Evolutionary conservation across 2,888 invertebrate genomes (phyloP).

Genomic region (Platycheirus rosarum): DNA sequence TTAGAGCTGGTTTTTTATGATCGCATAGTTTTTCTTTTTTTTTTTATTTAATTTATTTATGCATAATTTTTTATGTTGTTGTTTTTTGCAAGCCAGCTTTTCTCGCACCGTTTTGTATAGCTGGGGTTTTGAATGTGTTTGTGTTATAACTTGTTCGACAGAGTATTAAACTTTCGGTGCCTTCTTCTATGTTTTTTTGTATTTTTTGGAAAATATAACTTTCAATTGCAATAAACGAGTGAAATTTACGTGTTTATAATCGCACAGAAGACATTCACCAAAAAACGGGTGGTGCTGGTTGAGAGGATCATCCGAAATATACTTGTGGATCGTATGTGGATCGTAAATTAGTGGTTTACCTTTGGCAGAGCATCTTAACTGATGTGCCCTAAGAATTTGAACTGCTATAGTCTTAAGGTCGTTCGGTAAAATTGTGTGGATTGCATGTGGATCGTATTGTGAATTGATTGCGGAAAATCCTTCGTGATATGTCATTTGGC

Average conservation of each 20-base stretch:
- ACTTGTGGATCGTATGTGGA: slow-evolving; percentile 43
- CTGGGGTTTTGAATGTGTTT: slow-evolving; percentile 13
- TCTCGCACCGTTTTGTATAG: slow-evolving; percentile 34
- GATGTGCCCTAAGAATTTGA: neutral
- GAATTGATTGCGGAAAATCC: slow-evolving; percentile 41
- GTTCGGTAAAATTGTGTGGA: slow-evolving; percentile 46
- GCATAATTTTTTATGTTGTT: slow-evolving; percentile 38
- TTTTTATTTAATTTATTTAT: slow-evolving; percentile 46
- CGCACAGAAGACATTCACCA: slow-evolving; percentile 9
- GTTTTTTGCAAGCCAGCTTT: slow-evolving; percentile 62
- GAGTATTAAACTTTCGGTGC: slow-evolving; percentile 69
- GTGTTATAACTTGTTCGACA: slow-evolving; percentile 59
- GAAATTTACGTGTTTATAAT: slow-evolving; percentile 55
- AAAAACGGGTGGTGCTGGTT: slow-evolving; percentile 13
- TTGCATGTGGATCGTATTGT: slow-evolving; percentile 51
- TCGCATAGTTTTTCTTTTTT: slow-evolving; percentile 15
- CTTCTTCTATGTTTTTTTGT: slow-evolving; percentile 47
- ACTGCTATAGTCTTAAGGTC: slow-evolving; percentile 29
- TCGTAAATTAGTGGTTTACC: slow-evolving; percentile 31
- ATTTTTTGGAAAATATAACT: slow-evolving; percentile 41
- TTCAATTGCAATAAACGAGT: slow-evolving; percentile 68
- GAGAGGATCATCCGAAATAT: slow-evolving; percentile 16
- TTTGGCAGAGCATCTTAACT: slow-evolving; percentile 2
- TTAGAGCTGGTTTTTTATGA: slow-evolving; percentile 57
- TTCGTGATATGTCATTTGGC: slow-evolving; percentile 59